These are phyloP conservation scores for Callipepla californica DNA, from an alignment of 2,113 vertebrate genomes.

Conservation along the genomic window DNA sequence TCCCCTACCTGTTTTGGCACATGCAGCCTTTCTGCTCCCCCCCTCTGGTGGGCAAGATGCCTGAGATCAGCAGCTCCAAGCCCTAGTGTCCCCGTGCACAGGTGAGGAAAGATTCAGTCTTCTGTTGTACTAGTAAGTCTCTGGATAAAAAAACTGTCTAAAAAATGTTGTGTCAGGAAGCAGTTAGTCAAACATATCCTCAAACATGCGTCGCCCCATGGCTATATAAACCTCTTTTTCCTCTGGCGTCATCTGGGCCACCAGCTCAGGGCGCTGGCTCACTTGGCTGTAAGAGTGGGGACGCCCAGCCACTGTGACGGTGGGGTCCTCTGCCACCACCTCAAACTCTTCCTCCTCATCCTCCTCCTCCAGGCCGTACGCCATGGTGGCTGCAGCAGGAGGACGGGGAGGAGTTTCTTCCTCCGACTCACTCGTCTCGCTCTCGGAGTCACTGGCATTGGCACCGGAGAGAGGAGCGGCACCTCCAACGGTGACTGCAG, in stretches of 20 bases:
- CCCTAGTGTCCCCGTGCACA: background rate
- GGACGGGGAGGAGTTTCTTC: conserved; percentile 83
- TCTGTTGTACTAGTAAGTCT: conserved; percentile 32
- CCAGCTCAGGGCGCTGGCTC: conserved; percentile 93
- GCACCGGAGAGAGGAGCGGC: conserved; percentile 64
- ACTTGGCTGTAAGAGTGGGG: conserved; percentile 90
- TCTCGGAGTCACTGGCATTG: conserved; percentile 93
- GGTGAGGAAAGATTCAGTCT: background rate
- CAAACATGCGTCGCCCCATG: conserved; percentile 94
- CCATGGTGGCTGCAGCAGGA: background rate
- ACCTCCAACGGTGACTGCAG: conserved; percentile 53
- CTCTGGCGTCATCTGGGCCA: conserved; percentile 93
- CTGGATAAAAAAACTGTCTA: conserved; percentile 47
- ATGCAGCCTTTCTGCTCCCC: conserved; percentile 11
- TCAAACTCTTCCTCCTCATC: conserved; percentile 94
- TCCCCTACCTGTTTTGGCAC: conserved; percentile 18
- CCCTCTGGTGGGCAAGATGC: background rate
- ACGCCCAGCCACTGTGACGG: conserved; percentile 89
- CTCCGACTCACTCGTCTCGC: conserved; percentile 96
- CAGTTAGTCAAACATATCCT: conserved; percentile 94
- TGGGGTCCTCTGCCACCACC: conserved; percentile 90
- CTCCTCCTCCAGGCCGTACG: conserved; percentile 79
- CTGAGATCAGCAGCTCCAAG: conserved; percentile 21
- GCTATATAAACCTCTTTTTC: conserved; percentile 98
- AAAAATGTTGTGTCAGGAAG: background rate